Base-by-base conservation (phyloP, 2,113 vertebrate species). In the Girardinichthys multiradiatus region DNA sequence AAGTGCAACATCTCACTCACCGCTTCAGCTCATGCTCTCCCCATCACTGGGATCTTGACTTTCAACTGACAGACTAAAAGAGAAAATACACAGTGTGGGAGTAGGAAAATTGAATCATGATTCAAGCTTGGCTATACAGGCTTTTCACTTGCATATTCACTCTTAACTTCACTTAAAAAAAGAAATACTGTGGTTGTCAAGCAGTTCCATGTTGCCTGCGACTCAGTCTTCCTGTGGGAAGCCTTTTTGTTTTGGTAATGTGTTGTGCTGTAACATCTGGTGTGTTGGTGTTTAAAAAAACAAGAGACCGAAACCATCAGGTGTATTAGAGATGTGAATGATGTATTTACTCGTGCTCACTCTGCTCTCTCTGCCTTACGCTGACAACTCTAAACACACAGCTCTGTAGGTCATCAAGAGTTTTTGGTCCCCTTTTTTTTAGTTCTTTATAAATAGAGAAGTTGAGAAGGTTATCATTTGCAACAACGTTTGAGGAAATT, bases 41-140 rank as follows among this genome's bases (percentile, higher is more conserved):
- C 68, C 76, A 77, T 77, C 74, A 71, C 81, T 60, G 82, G 82
- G 84, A 90, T 77, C 79, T 83, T 83, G 80, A 87, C 83, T 87
- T 77, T 73, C 77, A 80, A 89, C 74, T 68, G 45, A 77, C 74
- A 68, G 45, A 79, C 72, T 74, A 72, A 85, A 80, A 74, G 69
- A 84, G 58, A 72, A 84, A 86, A 66, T 48, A 57, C 74, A 29
- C 72, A 39, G 64, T 72, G 70, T 82, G 61, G 80, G 68, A 77
- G 79, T 39, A 70, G 62, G 35, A 63, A 82, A 68, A 80, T 79
- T 71, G 78, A 76, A 75, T 85, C 57, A 51, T 60, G 66, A 85
- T 74, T 66, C 64, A 65, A 74, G 62, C 69, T 74, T 66, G 58
- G 70, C 62, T 74, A 2, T 81, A 80, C 60, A 79, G 64, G 33